These are phyloP conservation scores for Microchrysa polita DNA, from an alignment of 2,888 invertebrate genomes.

Conservation along the genomic window DNA sequence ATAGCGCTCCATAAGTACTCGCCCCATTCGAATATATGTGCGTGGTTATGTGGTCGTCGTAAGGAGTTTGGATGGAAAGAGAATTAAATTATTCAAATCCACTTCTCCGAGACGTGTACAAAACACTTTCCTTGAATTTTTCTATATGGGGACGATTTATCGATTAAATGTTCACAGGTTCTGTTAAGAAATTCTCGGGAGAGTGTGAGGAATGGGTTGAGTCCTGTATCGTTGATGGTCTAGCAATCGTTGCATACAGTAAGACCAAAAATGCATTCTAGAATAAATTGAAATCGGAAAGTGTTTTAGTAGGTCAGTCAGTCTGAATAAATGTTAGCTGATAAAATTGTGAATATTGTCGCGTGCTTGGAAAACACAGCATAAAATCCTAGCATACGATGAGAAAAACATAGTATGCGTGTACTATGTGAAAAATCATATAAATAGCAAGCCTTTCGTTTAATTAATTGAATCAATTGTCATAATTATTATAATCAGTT, in stretches of 20 bases:
- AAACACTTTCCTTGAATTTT: constrained; percentile 18
- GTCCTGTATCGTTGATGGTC: not conserved
- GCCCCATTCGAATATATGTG: not conserved
- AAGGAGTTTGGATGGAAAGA: constrained; percentile 9
- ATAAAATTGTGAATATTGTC: too few species aligned
- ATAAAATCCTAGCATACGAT: too few species aligned
- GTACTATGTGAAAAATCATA: too few species aligned
- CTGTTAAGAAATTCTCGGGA: not conserved
- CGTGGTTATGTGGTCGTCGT: too few species aligned
- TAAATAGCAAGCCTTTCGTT: too few species aligned
- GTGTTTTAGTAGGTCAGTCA: constrained; percentile 35
- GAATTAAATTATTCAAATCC: constrained; percentile 35
- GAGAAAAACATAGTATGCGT: too few species aligned
- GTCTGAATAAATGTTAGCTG: constrained; percentile 3
- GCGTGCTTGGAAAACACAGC: too few species aligned
- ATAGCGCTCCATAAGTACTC: not conserved
- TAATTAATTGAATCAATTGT: too few species aligned
- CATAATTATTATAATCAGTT: too few species aligned
- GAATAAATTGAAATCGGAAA: not conserved
- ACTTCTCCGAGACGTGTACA: not conserved
- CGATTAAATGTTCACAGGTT: constrained; percentile 18
- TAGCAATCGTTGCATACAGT: too few species aligned
- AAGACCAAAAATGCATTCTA: not conserved
- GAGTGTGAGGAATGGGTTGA: not conserved
- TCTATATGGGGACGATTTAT: constrained; percentile 17